Evolutionary conservation across 2,113 vertebrate species (phyloP).

Genomic region (Oryzias melastigma): DNA sequence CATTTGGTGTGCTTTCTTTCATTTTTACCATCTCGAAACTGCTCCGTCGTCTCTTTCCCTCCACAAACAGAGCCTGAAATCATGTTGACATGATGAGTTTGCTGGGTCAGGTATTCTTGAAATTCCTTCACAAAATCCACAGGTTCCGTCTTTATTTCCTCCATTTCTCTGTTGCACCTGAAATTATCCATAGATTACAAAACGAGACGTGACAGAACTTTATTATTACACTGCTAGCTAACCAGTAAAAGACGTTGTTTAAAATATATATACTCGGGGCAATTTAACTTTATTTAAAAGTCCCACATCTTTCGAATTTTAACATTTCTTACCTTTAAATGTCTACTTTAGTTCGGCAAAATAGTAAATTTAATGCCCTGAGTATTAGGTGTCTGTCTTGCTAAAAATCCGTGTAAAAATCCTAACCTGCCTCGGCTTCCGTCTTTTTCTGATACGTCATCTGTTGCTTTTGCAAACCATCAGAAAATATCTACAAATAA

Average conservation of each 20-base stretch:
- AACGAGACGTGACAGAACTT: not conserved
- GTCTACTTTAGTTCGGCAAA: too few species aligned
- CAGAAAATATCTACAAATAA: too few species aligned
- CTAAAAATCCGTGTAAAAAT: too few species aligned
- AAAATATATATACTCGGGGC: not conserved
- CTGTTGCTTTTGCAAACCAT: not conserved
- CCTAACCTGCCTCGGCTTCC: slow-evolving; percentile 8
- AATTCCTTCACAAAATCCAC: slow-evolving; percentile 99
- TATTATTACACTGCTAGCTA: not conserved
- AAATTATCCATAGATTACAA: not conserved
- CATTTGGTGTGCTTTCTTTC: not conserved
- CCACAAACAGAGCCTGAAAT: slow-evolving; percentile 95
- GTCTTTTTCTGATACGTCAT: not conserved
- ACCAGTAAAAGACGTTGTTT: not conserved
- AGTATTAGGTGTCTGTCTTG: too few species aligned
- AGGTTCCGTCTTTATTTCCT: slow-evolving; percentile 87
- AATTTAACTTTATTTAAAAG: too few species aligned
- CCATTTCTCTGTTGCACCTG: slow-evolving; percentile 40
- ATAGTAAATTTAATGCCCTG: too few species aligned
- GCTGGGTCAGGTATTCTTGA: slow-evolving; percentile 96
- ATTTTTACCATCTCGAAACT: slow-evolving; percentile 80
- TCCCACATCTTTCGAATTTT: too few species aligned
- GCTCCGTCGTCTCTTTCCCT: slow-evolving; percentile 85
- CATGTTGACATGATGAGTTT: slow-evolving; percentile 99
- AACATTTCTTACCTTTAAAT: too few species aligned